A percentile compares a stretch with the other conserved stretches of the same genome.
These are phyloP conservation scores for Glareola pratincola DNA, from an alignment of 2,113 vertebrate species.

Conservation along the genomic window DNA sequence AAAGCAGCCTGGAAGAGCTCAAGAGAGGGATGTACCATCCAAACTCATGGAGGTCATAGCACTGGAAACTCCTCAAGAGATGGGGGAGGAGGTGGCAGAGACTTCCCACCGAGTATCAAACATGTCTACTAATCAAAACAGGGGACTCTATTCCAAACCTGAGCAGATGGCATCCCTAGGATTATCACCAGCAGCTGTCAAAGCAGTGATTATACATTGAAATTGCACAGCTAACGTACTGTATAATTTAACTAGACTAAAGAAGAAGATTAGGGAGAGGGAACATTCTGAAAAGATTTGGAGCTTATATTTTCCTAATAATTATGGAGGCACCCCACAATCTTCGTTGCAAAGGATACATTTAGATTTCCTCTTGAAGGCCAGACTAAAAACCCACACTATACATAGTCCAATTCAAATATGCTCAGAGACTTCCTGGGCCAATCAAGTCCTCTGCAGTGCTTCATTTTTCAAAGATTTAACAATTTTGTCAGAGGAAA, in stretches of 20 bases:
- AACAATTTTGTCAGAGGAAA: neutral
- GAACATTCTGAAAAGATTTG: neutral
- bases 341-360: neutral
- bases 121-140: neutral
- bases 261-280: neutral
- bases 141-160: neutral
- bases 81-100: neutral
- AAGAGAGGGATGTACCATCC: neutral
- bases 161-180: neutral
- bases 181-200: slow-evolving; percentile 16
- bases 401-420: neutral
- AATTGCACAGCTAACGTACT: slow-evolving; percentile 5
- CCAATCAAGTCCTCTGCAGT: neutral
- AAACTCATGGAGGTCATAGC: neutral
- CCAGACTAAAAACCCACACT: neutral
- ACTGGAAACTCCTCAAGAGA: neutral
- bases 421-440: neutral
- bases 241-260: slow-evolving; percentile 17
- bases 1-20: neutral
- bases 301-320: neutral
- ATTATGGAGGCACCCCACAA: neutral
- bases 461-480: neutral
- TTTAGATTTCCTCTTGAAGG: neutral
- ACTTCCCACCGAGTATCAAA: neutral
- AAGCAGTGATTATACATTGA: neutral